Percentiles rank a stretch among this genome's conserved stretches.
Conservation (phyloP, 2,888 invertebrate species). For the Sarcophaga caerulescens region DNA sequence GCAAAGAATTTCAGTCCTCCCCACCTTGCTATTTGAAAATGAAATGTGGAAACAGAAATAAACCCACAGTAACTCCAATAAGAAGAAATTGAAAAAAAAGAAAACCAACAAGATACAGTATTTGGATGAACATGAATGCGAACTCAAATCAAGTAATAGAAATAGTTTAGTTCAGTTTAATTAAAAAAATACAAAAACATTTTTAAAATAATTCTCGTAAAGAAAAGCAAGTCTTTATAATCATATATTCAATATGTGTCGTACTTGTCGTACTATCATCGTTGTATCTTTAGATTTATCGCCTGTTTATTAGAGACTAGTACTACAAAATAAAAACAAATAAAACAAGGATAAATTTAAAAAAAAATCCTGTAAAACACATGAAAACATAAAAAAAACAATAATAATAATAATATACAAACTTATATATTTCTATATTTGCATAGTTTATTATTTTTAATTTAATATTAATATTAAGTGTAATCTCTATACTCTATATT, state of each 20-base stretch:
- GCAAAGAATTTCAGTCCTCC: not conserved
- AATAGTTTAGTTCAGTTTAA: conserved; percentile 50
- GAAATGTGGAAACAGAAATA: conserved; percentile 4
- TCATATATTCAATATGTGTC: conserved; percentile 62
- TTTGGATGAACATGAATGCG: conserved; percentile 60
- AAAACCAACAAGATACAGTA: conserved; percentile 40
- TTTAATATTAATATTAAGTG: conserved; percentile 65
- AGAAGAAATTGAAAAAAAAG: not conserved
- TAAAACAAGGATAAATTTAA: conserved; percentile 41
- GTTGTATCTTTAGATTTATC: conserved; percentile 70
- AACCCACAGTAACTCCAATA: not conserved
- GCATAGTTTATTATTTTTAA: conserved; percentile 65
- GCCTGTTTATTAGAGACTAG: conserved; percentile 75
- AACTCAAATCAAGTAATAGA: conserved; percentile 68
- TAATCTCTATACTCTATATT: conserved; percentile 62
- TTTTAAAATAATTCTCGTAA: conserved; percentile 32
- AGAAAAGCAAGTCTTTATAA: conserved; percentile 44
- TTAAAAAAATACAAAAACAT: conserved; percentile 23
- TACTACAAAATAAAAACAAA: conserved; percentile 68
- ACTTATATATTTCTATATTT: conserved; percentile 67
- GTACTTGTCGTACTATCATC: conserved; percentile 62
- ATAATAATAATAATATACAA: conserved; percentile 51
- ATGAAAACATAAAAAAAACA: conserved; percentile 24
- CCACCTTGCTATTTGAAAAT: conserved; percentile 12
- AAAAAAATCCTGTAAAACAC: conserved; percentile 40